Base-by-base conservation (phyloP, 1,140 invertebrate species). In the Ceratosolen fusciceps region DNA sequence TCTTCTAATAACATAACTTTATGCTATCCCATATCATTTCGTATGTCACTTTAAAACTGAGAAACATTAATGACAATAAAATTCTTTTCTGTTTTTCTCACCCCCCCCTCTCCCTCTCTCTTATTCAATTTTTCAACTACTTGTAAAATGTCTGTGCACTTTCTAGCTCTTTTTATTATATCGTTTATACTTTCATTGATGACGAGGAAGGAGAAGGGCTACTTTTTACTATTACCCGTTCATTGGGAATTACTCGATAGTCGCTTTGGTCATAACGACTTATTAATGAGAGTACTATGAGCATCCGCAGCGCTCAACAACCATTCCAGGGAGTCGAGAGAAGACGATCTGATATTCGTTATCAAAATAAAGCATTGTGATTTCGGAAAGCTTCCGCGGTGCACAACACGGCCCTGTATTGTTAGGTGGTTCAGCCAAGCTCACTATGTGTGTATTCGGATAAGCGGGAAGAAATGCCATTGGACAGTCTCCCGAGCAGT, bases 401-500 rank as follows among this genome's bases (percentile, higher is more conserved):
- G 96, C 95, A 88, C 97, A 98, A 87, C 97, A 98, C 0, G 97
- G 96, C 0, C 95, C 95, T 7, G 93, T 93, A 77, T 93, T 94
- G 54, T 94, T 94, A 34, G 92, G 92, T 8, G 92, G 92, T 12
- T 93, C 92, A 0, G 94, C 93, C 21, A 93, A 91, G 82, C 94
- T 93, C 49, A 97, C 94, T 84, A 99, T 92, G 89, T 99, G 97
- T 29, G 98, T 98, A 89, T 99, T 98, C 2, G 97, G 95, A 88
- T 98, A 95, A 84, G 96, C 94, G 83, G 97, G 96, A 29, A 98
- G 90, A 87, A 98, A 96, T 4, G 95, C 93, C 90, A 95, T 96
- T 0, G 96, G 95, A 91, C 98, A 99, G 84, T 98, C 96, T 4
- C 98, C 98, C 78, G 95, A 95, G 91, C 98, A 99, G 90, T 98